Base-by-base conservation (phyloP, 2,113 vertebrate species). In the Petroica traversi region DNA sequence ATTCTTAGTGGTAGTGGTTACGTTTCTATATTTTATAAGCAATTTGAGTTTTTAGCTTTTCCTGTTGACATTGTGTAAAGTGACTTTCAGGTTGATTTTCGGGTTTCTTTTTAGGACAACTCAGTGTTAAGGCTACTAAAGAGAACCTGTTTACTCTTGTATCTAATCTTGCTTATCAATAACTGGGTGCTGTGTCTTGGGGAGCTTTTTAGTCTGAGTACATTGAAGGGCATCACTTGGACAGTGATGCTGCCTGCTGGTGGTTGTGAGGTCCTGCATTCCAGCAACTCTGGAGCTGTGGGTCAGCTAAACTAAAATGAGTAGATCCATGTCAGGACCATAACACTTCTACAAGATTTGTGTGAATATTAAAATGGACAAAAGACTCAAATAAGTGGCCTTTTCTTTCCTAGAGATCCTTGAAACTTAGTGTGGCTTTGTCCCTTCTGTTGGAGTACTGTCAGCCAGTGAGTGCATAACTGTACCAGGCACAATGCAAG, bases 21-120 rank as follows among this genome's bases (percentile, higher is more conserved):
- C 89, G 75, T 96, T 97, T 92, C 69, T 94, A 43, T 78, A 77
- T 92, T 93, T 95, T 76, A 62, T 95, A 94, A 97, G 68, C 55
- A 77, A 12, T 95, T 95, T 91, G 54, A 23, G 19, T 95, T 96
- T 88, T 74, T 85, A 64, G 41, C 26, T 88, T 85, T 72, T 64
- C 33, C 14, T 49, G 15, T n/a, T 89, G 49, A 68, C 16, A 20
- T 31, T 59, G 11, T 46, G 3, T 71, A 23, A 80, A 85, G 61
- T 82, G 14, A 55, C 22, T 91, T 89, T n/a, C 26, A 22, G 12
- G 55, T 85, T 73, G 59, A 51, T 77, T 69, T 38, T 49, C 28
- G 8, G 8, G 36, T 34, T 73, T 80, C 3, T 51, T 85, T 71
- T 82, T 69, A 79, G 2, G 3, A n/a, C 22, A 75, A 31, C n/a